A percentile compares a stretch with the other conserved stretches of the same genome.
These are phyloP conservation scores for Lamellibrachia satsuma DNA, from an alignment of 2,888 invertebrate genomes.

Conservation along the genomic window DNA sequence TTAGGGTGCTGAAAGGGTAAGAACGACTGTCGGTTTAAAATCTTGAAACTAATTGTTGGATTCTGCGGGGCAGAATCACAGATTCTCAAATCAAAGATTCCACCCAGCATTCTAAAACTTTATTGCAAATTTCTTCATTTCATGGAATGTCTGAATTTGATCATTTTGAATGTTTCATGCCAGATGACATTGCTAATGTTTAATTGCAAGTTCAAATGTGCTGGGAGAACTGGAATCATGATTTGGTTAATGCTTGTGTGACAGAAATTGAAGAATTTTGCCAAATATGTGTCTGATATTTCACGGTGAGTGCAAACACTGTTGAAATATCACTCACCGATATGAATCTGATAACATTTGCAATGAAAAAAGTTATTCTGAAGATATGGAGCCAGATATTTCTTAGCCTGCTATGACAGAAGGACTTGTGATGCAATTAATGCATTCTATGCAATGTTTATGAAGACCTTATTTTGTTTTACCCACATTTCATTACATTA, in stretches of 20 bases:
- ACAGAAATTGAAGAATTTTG: background rate
- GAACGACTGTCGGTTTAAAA: background rate
- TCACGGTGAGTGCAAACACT: background rate
- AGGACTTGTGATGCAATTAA: no score
- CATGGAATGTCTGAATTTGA: no score
- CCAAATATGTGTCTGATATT: background rate
- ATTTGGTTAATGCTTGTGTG: background rate
- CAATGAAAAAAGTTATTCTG: background rate
- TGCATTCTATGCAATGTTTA: no score
- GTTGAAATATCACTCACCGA: slow-evolving; percentile 7
- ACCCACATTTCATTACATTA: no score
- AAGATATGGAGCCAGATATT: no score
- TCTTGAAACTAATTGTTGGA: background rate
- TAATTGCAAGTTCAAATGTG: background rate
- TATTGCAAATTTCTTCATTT: background rate
- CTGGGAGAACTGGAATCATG: slow-evolving; percentile 18
- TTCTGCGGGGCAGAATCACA: background rate
- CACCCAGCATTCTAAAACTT: background rate
- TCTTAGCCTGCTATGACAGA: no score
- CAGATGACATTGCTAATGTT: background rate
- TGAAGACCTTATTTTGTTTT: no score
- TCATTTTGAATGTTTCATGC: no score
- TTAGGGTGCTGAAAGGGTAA: background rate
- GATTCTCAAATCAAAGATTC: background rate
- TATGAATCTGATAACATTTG: background rate